Evolutionary conservation across 2,797 vertebrate species (phyloP).

Genomic region (Falco concolor): DNA sequence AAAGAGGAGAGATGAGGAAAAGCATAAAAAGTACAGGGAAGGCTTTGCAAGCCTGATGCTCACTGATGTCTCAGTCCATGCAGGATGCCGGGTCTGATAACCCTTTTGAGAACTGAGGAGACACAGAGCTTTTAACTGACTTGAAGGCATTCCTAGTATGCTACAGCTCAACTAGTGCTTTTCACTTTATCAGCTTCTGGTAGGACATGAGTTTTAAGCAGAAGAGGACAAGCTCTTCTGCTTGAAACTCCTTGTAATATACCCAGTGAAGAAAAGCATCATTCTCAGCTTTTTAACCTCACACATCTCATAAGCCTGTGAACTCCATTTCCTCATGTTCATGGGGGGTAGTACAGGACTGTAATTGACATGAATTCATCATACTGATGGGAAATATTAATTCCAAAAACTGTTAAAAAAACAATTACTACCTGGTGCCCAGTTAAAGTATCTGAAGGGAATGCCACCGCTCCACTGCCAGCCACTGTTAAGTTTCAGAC

Average conservation of each 20-base stretch:
- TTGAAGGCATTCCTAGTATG: not conserved
- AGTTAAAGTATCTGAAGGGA: constrained; percentile 90
- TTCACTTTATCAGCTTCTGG: not conserved
- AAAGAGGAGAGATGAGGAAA: not conserved
- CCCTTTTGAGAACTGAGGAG: not conserved
- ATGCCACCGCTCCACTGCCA: constrained; percentile 88
- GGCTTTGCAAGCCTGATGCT: not conserved
- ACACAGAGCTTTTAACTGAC: not conserved
- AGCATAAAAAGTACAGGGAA: not conserved
- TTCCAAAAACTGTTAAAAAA: not conserved
- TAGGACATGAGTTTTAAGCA: not conserved
- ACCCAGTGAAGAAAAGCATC: not conserved
- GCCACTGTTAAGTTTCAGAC: constrained; percentile 82
- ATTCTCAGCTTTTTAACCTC: not conserved
- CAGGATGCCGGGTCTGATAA: not conserved
- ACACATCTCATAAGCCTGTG: not conserved
- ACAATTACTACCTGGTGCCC: constrained; percentile 81
- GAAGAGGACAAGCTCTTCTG: not conserved
- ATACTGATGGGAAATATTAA: not conserved
- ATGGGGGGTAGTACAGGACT: not conserved
- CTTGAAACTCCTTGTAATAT: not conserved
- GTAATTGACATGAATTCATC: not conserved
- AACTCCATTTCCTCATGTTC: not conserved
- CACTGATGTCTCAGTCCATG: not conserved
- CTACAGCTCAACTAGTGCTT: not conserved